Percentiles rank a stretch among this genome's conserved stretches.
Evolutionary conservation across 2,888 invertebrate genomes (phyloP).

Genomic region (Drosophila colorata): DNA sequence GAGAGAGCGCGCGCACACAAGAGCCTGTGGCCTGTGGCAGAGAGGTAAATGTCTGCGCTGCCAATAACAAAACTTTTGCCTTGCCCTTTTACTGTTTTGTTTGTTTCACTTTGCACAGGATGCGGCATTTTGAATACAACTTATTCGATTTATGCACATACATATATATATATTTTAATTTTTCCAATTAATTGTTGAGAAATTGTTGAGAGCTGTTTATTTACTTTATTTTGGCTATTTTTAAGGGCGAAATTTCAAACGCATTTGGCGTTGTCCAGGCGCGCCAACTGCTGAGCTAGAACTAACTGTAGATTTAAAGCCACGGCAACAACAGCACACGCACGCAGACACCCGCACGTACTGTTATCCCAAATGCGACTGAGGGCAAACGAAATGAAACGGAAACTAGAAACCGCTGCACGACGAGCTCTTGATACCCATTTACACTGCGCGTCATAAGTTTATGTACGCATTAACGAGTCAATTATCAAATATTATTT

Average conservation of each 20-base stretch:
- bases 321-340: constrained; percentile 22
- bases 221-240: constrained; percentile 49
- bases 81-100: constrained; percentile 54
- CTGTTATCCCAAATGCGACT: constrained; percentile 58
- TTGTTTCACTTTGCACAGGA: constrained; percentile 72
- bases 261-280: constrained; percentile 61
- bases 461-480: background rate
- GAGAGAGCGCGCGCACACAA: constrained; percentile 19
- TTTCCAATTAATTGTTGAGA: constrained; percentile 6
- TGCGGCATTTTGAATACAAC: constrained; percentile 63
- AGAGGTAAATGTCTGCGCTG: constrained; percentile 41
- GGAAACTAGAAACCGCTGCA: constrained; percentile 62
- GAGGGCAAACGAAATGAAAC: constrained; percentile 52
- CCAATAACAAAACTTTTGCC: constrained; percentile 72
- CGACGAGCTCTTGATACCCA: constrained; percentile 37
- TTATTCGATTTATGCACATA: constrained; percentile 20
- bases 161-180: constrained; percentile 3
- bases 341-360: constrained; percentile 54
- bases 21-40: constrained; percentile 57
- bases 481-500: background rate
- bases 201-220: constrained; percentile 45
- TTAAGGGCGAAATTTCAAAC: constrained; percentile 51
- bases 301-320: constrained; percentile 66
- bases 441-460: constrained; percentile 44
- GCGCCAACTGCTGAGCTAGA: constrained; percentile 56